Conservation (phyloP, 2,888 invertebrate species). For the Drosophila fulvimacula region DNA sequence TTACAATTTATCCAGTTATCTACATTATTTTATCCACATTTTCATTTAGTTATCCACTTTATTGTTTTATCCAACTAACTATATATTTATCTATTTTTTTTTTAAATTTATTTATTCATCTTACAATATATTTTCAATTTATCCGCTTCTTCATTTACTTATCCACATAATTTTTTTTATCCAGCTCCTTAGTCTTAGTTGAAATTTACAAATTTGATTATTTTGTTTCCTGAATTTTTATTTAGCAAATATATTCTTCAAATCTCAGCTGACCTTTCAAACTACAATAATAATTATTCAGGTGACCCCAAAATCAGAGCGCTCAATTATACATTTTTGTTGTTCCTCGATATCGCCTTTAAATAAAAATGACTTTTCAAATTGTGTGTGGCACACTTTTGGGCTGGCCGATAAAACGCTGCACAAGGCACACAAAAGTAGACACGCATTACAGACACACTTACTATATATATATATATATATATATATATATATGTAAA, state of each 20-base stretch:
- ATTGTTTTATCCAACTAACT: neutral
- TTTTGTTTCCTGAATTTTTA: neutral
- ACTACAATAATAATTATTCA: constrained; percentile 14
- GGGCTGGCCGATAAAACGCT: constrained; percentile 22
- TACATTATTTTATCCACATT: neutral
- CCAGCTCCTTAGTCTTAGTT: neutral
- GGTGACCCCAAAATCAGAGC: constrained; percentile 19
- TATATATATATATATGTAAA: neutral
- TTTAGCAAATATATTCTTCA: neutral
- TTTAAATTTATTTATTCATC: neutral
- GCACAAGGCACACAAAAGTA: constrained; percentile 31
- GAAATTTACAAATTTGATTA: too few relatives aligned
- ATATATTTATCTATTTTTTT: neutral
- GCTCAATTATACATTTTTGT: constrained; percentile 2
- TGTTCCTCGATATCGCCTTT: constrained; percentile 3
- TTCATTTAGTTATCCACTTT: too few relatives aligned
- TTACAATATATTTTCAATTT: neutral
- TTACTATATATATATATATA: too few relatives aligned
- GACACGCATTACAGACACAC: constrained; percentile 37
- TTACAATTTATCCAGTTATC: too few relatives aligned
- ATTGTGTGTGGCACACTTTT: constrained; percentile 46
- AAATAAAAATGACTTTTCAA: constrained; percentile 28
- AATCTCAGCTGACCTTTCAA: constrained; percentile 28
- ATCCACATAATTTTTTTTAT: neutral
- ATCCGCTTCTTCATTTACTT: neutral